Evolutionary conservation across 2,888 invertebrate species (phyloP).

Genomic region (Pollenia amentaria): DNA sequence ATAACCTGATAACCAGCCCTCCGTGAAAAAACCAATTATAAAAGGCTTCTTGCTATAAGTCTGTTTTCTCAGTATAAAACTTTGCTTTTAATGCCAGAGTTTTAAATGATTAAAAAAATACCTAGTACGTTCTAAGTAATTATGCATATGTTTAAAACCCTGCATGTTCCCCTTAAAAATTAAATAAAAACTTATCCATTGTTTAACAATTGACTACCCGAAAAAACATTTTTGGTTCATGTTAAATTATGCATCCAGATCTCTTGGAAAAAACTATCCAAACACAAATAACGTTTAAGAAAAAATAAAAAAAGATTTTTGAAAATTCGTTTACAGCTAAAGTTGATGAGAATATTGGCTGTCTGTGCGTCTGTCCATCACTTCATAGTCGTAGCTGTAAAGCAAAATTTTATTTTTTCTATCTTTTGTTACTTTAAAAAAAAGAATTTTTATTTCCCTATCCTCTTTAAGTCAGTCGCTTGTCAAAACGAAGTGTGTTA

Average conservation of each 20-base stretch:
- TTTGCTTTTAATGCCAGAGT: too few species aligned
- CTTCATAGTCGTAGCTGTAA: neutral
- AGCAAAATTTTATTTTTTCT: conserved; percentile 39
- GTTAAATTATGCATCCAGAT: conserved; percentile 9
- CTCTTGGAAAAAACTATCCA: neutral
- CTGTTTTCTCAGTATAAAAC: too few species aligned
- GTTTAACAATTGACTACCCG: too few species aligned
- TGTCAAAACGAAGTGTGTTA: conserved; percentile 35
- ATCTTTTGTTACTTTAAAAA: conserved; percentile 5
- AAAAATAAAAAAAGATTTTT: conserved; percentile 17
- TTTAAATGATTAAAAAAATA: too few species aligned
- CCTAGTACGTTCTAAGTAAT: too few species aligned
- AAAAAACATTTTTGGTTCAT: neutral
- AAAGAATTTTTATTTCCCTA: neutral
- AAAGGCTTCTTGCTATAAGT: too few species aligned
- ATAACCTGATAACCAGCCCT: too few species aligned
- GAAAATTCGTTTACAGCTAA: neutral
- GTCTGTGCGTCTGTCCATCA: conserved; percentile 23
- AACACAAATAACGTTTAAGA: conserved; percentile 22
- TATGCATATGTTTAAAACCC: too few species aligned
- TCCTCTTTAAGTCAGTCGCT: conserved; percentile 9
- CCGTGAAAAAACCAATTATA: too few species aligned
- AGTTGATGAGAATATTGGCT: conserved; percentile 8
- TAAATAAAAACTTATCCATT: too few species aligned
- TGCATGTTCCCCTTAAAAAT: too few species aligned